Conservation (phyloP, 2,888 invertebrate species). For the Petrophora chlorosata region DNA sequence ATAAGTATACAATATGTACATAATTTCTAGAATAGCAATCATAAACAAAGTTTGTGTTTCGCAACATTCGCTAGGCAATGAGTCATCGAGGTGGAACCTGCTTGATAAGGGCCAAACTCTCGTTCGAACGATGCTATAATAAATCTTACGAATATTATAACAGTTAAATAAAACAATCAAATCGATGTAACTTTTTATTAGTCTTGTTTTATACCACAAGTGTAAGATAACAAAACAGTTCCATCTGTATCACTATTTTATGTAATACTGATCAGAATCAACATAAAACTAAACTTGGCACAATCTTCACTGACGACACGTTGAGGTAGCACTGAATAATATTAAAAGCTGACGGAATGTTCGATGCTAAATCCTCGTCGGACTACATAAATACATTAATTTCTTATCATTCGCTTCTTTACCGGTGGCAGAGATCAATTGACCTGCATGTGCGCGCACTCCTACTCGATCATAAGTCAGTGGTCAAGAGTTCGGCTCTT, state of each 20-base stretch:
- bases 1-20: slow-evolving; percentile 1
- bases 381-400: slow-evolving; percentile 5
- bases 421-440: slow-evolving; percentile 43
- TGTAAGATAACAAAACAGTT: slow-evolving; percentile 33
- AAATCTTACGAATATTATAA: not conserved
- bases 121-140: not conserved
- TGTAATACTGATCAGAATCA: slow-evolving; percentile 66
- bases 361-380: slow-evolving; percentile 29
- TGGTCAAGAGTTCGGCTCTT: slow-evolving; percentile 91
- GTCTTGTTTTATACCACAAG: slow-evolving; percentile 29
- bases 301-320: slow-evolving; percentile 47
- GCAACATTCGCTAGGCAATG: slow-evolving; percentile 40
- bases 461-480: slow-evolving; percentile 85
- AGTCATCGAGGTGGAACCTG: slow-evolving; percentile 28
- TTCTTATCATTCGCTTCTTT: slow-evolving; percentile 29
- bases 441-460: slow-evolving; percentile 11
- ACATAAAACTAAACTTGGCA: slow-evolving; percentile 62
- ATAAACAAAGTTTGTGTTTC: slow-evolving; percentile 28
- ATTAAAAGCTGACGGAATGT: slow-evolving; percentile 40
- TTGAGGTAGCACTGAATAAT: slow-evolving; percentile 58
- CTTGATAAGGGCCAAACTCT: slow-evolving; percentile 7
- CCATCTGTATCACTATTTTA: slow-evolving; percentile 37
- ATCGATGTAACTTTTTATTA: slow-evolving; percentile 43
- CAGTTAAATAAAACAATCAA: slow-evolving; percentile 34
- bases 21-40: slow-evolving; percentile 10